Evolutionary conservation across 1,140 invertebrate species (phyloP), one percentile per base, ranked within the genome.

Genomic region (Teleopsis dalmanni): DNA sequence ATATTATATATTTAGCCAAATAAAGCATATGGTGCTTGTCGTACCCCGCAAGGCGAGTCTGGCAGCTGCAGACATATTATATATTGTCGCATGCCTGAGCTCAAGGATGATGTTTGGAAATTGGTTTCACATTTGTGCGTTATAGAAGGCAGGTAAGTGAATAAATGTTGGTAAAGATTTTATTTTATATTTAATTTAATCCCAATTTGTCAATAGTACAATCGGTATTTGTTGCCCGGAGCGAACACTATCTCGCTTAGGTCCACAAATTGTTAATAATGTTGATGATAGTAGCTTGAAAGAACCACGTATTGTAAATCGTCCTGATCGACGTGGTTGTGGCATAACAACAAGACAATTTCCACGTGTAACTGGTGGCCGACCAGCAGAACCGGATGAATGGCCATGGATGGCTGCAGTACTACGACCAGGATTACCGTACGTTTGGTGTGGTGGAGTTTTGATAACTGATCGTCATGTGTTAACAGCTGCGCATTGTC

Each of bases 321-420:
- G 59, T 50, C 63, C 71, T 11, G 69, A 58, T 26, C 54, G 62
- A 3, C 54, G 73, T 75, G 84, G 82, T 31, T 88, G 85, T 56
- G 85, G 85, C 10, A 69, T 83, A 2, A 81, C 77, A 54, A 76
- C 76, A 0, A 76, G 78, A 54, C 70, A 74, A 31, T 74, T 69
- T 52, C 55, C 71, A 7, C 71, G 77, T 42, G 74, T 84, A 19
- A 73, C 79, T 3, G 83, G 83, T 5, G 81, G 84, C 0, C 59
- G 73, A 37, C 78, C 78, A 0, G 80, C 83, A 0, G 78, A 80
- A 57, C 78, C 80, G 0, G 77, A 80, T 44, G 82, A 84, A 56
- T 90, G 85, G 85, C 87, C 87, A 1, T 91, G 88, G 88, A 85
- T 90, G 78, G 87, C 78, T 0, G 83, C 84, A 3, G 57, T 87